Base-by-base conservation (phyloP, 2,888 invertebrate species). In the Mythimna pallens region DNA sequence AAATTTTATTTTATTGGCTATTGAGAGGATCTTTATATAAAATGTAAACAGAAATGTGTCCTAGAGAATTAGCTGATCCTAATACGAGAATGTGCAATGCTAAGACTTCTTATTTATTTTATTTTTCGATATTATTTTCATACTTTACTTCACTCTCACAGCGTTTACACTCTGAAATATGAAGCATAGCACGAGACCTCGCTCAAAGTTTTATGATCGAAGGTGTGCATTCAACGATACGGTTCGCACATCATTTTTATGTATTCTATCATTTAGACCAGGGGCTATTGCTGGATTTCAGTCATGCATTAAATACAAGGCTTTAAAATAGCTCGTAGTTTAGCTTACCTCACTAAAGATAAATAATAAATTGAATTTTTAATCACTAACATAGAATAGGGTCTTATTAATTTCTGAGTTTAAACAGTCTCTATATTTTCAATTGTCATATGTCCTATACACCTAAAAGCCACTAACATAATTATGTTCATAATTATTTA, bases 1-100 rank as follows among this genome's bases (percentile, higher is more conserved):
- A 8, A 20, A 25, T 43, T 55, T 58, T 65, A 43, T 71, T 76
- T 57, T 63, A 58, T 74, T 74, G 52, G 62, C 62, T 54, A 57
- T 36, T 58, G 68, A 59, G 62, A 82, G 54, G 68, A 82, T 71
- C 34, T 54, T 20, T 62, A 63, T 40, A 69, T 43, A 70, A 72
- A 75, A 81, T 73, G 90, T 92, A 90, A 94, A 94, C 93, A 85
- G 92, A 93, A 94, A 93, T 94, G 89, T 92, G 86, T 82, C 91
- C 91, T 93, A 92, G 92, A 92, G 86, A 88, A 87, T 92, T 94
- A 95, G 95, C 94, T 94, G 92, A 93, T 93, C 93, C 94, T 94
- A 90, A 93, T 92, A 93, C 89, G 95, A 95, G 96, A 96, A 96
- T 96, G 96, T 96, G 96, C 96, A 94, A 96, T 95, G 96, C 96